Conservation (phyloP, 2,113 vertebrate genomes). For the Rhinolophus sinicus region DNA sequence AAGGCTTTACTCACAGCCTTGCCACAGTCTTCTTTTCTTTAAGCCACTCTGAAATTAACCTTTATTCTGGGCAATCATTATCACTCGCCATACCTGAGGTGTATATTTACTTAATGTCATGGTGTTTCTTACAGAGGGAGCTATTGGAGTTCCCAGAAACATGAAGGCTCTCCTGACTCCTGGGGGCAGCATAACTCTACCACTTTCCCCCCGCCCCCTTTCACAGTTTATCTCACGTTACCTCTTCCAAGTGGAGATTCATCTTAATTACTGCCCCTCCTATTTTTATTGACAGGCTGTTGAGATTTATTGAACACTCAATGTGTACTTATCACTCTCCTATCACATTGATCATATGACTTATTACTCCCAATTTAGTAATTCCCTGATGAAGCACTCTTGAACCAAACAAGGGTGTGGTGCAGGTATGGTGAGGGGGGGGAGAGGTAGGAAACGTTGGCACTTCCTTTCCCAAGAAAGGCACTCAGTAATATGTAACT, state of each 20-base stretch:
- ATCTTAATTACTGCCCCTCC: conserved; percentile 43
- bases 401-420: conserved; percentile 47
- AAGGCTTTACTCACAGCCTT: background rate
- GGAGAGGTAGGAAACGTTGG: background rate
- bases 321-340: conserved; percentile 54
- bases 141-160: background rate
- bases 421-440: background rate
- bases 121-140: background rate
- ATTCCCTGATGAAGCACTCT: conserved; percentile 58
- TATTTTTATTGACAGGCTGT: conserved; percentile 68
- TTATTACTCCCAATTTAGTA: conserved; percentile 52
- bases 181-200: conserved; percentile 55
- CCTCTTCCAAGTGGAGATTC: conserved; percentile 27
- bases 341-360: conserved; percentile 52
- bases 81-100: background rate
- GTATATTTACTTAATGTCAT: background rate
- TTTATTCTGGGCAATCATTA: background rate
- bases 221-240: background rate
- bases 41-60: background rate
- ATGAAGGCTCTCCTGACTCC: background rate
- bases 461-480: background rate
- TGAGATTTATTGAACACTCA: conserved; percentile 69
- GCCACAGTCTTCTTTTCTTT: background rate
- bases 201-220: background rate
- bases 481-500: background rate